Conservation (phyloP, 2,797 vertebrate genomes). For the Sarcoramphus papa region DNA sequence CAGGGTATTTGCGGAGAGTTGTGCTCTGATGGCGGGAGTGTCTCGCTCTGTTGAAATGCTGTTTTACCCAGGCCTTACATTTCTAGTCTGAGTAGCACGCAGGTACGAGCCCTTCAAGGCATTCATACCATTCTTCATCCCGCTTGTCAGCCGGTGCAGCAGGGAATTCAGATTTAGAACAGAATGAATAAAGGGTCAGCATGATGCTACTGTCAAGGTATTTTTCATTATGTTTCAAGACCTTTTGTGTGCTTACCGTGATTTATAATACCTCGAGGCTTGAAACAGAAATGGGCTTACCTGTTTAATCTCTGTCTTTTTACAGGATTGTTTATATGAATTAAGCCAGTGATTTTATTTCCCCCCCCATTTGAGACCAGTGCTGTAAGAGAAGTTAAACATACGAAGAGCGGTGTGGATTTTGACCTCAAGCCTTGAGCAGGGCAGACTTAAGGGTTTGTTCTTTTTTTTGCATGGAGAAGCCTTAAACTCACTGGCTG, state of each 20-base stretch:
- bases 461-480: neutral
- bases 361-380: neutral
- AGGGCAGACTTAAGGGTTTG: neutral
- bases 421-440: neutral
- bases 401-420: neutral
- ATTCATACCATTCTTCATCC: neutral
- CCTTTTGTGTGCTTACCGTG: neutral
- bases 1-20: neutral
- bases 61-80: neutral
- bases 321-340: neutral
- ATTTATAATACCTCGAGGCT: neutral
- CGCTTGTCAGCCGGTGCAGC: neutral
- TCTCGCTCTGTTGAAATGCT: neutral
- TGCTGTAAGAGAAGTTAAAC: neutral
- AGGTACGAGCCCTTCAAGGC: neutral
- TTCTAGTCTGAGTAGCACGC: neutral
- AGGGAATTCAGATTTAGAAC: neutral
- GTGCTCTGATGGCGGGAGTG: neutral
- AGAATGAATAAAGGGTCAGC: neutral
- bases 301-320: neutral
- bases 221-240: neutral
- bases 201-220: neutral
- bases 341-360: neutral
- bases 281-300: neutral
- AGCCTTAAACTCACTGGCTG: neutral